These are phyloP conservation scores for Stenodera caucasica DNA, from an alignment of 2,888 invertebrate genomes.

Conservation along the genomic window DNA sequence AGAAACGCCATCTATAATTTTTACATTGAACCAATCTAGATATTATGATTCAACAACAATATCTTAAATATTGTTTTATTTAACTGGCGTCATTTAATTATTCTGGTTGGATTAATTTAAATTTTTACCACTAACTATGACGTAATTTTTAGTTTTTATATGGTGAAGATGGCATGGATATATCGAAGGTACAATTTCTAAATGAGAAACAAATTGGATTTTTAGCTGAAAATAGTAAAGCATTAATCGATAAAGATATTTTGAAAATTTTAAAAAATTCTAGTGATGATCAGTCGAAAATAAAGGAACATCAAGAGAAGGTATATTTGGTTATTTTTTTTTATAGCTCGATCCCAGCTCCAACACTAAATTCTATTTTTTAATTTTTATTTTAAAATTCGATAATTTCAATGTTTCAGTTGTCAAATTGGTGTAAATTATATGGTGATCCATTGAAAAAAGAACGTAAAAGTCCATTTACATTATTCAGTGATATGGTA, in stretches of 20 bases:
- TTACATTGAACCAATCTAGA: too few species aligned
- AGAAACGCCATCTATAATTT: too few species aligned
- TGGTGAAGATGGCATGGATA: constrained; percentile 93
- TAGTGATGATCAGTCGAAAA: constrained; percentile 57
- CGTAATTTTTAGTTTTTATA: constrained; percentile 69
- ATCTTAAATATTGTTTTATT: too few species aligned
- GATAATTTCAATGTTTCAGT: too few species aligned
- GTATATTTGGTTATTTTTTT: too few species aligned
- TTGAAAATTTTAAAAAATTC: constrained; percentile 64
- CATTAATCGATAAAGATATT: constrained; percentile 63
- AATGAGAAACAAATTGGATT: constrained; percentile 75
- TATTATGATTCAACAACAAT: too few species aligned
- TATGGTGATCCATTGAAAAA: constrained; percentile 57
- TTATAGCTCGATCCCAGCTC: too few species aligned
- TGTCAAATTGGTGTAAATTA: constrained; percentile 66
- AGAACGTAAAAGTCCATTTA: constrained; percentile 61
- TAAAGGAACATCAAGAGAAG: constrained; percentile 63
- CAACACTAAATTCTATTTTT: too few species aligned
- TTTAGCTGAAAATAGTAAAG: constrained; percentile 76
- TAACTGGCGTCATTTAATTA: too few species aligned
- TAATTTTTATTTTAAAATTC: too few species aligned
- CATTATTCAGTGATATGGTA: constrained; percentile 62
- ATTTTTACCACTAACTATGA: too few species aligned
- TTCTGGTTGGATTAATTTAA: too few species aligned
- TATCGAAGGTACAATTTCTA: constrained; percentile 83